phyloP scores from a whole-genome alignment of 2,113 vertebrate genomes.

The Seriola dumerili region DNA sequence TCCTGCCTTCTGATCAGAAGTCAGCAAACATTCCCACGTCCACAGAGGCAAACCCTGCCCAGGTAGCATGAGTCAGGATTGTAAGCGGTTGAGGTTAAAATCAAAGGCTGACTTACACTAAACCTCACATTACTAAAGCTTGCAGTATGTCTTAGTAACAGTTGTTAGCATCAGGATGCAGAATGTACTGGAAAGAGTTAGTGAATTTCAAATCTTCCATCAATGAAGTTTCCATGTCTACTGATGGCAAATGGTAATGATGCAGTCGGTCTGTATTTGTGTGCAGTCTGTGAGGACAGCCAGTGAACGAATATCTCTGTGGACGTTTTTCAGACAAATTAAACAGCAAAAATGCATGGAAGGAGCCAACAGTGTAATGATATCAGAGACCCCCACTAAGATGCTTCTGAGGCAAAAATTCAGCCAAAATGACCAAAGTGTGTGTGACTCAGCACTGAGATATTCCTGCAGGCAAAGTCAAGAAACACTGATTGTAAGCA shows the following conservation, averaged over 20 bases:
- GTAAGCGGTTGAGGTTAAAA: conserved; percentile 52
- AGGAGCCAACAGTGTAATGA: conserved; percentile 35
- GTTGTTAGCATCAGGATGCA: not conserved
- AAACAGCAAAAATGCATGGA: conserved; percentile 36
- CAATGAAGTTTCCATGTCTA: not conserved
- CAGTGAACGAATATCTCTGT: conserved; percentile 26
- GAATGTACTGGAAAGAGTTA: too few species aligned
- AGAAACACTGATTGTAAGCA: conserved; percentile 47
- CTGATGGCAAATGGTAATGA: not conserved
- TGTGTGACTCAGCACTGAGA: conserved; percentile 55
- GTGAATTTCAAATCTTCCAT: not conserved
- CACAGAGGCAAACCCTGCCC: conserved; percentile 1
- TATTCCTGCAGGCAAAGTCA: conserved; percentile 54
- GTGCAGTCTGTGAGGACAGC: not conserved
- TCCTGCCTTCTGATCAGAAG: conserved; percentile 10
- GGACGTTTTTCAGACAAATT: conserved; percentile 36
- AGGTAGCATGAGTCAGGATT: conserved; percentile 34
- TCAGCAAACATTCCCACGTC: conserved; percentile 16
- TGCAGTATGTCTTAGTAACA: not conserved
- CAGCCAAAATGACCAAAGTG: conserved; percentile 41
- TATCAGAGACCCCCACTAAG: conserved; percentile 59
- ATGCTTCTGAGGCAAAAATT: conserved; percentile 21
- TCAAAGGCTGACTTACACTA: conserved; percentile 8
- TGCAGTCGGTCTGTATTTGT: not conserved
- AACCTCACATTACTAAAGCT: conserved; percentile 27